Evolutionary conservation across 2,113 vertebrate genomes (phyloP).

Genomic region (Calidris pygmaea): DNA sequence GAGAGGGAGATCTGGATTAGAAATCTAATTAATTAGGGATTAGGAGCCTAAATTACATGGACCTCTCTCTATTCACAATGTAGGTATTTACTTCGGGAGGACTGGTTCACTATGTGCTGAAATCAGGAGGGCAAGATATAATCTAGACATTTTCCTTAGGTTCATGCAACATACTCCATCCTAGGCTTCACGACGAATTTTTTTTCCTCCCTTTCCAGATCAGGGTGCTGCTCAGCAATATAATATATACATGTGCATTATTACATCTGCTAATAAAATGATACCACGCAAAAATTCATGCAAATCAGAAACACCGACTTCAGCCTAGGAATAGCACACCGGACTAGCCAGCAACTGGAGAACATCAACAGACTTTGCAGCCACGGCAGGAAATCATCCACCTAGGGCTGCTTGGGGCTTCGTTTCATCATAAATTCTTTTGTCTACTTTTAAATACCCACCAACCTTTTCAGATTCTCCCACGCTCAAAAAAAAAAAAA

Average conservation of each 20-base stretch:
- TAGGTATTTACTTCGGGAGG: not conserved
- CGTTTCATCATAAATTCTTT: not conserved
- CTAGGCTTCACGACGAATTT: not conserved
- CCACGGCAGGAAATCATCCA: not conserved
- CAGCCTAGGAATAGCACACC: not conserved
- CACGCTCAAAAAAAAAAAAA: not conserved
- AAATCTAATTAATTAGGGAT: conserved; percentile 59
- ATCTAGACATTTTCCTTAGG: not conserved
- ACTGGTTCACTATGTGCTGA: not conserved
- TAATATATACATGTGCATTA: not conserved
- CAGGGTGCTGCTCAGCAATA: not conserved
- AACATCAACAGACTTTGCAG: not conserved
- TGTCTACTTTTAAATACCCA: not conserved
- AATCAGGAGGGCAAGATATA: not conserved
- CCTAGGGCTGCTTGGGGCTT: not conserved
- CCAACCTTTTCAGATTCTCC: not conserved
- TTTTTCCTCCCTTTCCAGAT: not conserved
- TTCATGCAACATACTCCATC: not conserved
- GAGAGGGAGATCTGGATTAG: conserved; percentile 35
- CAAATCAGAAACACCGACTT: not conserved
- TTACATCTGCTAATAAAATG: not conserved
- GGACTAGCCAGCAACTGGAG: not conserved
- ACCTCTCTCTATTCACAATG: not conserved
- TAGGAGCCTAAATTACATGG: conserved; percentile 13
- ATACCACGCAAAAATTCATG: not conserved